Conservation (phyloP, 2,113 vertebrate species). For the Callaeas wilsoni region DNA sequence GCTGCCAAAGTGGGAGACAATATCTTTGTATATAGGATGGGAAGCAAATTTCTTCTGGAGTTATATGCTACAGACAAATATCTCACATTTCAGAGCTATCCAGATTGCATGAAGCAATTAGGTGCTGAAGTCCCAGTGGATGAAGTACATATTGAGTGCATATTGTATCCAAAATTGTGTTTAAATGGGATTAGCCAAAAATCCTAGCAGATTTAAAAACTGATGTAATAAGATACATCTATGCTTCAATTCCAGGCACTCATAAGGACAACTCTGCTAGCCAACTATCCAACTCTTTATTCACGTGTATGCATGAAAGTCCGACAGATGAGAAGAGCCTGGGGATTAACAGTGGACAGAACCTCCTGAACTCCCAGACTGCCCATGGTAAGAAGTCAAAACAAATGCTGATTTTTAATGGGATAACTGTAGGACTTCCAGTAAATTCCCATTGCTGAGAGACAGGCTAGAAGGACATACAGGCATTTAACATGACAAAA, state of each 20-base stretch:
- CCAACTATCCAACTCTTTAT: neutral
- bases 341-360: neutral
- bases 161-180: neutral
- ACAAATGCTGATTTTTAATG: neutral
- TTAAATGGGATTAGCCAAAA: conserved; percentile 11
- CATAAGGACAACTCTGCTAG: neutral
- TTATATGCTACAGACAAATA: neutral
- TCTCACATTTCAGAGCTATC: neutral
- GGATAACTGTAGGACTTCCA: neutral
- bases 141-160: neutral
- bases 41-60: neutral
- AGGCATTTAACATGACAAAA: neutral
- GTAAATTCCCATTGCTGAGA: neutral
- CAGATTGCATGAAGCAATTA: neutral
- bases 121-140: neutral
- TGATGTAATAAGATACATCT: neutral
- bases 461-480: neutral
- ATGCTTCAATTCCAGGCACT: neutral
- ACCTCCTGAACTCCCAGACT: neutral
- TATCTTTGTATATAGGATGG: neutral
- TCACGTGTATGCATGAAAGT: neutral
- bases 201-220: neutral
- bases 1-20: neutral
- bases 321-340: neutral
- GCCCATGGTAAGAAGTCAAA: neutral